phyloP scores from a whole-genome alignment of 2,888 invertebrate genomes.

The Drosophila flavopinicola region DNA sequence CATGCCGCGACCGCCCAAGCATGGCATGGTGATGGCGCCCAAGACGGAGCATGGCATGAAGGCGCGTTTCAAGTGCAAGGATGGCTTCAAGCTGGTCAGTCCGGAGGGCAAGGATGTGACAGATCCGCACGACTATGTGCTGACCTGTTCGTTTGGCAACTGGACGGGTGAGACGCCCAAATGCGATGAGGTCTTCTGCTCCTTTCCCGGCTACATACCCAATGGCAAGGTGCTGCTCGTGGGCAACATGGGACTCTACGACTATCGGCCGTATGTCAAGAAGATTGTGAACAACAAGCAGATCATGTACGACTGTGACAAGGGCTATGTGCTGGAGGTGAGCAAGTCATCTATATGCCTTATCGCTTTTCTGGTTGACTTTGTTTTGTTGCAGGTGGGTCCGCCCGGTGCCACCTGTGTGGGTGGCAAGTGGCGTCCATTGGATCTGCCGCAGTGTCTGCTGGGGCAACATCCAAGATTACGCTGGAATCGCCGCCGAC shows the following conservation, averaged over 20 bases:
- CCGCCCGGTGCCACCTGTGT: slow-evolving; percentile 97
- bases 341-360: neutral
- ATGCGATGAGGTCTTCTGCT: slow-evolving; percentile 96
- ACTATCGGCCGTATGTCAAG: slow-evolving; percentile 96
- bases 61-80: slow-evolving; percentile 96
- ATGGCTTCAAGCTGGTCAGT: slow-evolving; percentile 94
- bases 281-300: slow-evolving; percentile 95
- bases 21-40: slow-evolving; percentile 98
- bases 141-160: slow-evolving; percentile 95
- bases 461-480: slow-evolving; percentile 94
- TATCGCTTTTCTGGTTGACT: neutral
- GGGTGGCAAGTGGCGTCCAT: slow-evolving; percentile 96
- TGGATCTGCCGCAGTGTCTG: slow-evolving; percentile 92
- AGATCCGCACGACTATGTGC: slow-evolving; percentile 87
- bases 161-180: slow-evolving; percentile 96
- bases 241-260: slow-evolving; percentile 97
- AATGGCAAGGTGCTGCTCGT: slow-evolving; percentile 96
- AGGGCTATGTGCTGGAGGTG: slow-evolving; percentile 91
- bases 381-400: slow-evolving; percentile 86
- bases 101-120: slow-evolving; percentile 85
- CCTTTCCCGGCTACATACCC: slow-evolving; percentile 94
- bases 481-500: slow-evolving; percentile 89
- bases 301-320: slow-evolving; percentile 97
- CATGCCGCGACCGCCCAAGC: slow-evolving; percentile 93
- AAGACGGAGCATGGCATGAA: slow-evolving; percentile 98